Conservation (phyloP, 2,888 invertebrate genomes). For the Sarcophaga subvicina region DNA sequence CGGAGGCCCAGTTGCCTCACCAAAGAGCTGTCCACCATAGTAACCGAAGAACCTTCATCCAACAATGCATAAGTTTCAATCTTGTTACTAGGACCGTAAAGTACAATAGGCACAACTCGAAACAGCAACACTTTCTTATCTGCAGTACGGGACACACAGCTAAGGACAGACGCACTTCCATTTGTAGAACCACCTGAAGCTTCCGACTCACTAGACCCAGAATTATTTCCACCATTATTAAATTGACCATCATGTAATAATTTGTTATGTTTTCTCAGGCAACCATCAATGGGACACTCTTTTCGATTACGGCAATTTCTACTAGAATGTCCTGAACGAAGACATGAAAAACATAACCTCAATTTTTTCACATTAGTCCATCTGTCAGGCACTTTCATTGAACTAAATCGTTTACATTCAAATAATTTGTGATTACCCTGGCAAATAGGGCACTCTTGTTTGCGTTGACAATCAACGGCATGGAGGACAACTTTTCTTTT, state of each 20-base stretch:
- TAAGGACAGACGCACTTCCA: constrained; percentile 6
- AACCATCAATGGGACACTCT: neutral
- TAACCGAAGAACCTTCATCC: constrained; percentile 40
- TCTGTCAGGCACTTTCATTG: too few species aligned
- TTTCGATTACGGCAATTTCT: neutral
- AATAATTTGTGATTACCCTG: too few species aligned
- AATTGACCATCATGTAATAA: neutral
- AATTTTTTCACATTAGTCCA: too few species aligned
- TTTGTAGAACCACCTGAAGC: neutral
- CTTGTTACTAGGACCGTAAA: constrained; percentile 8
- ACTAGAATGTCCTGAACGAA: neutral
- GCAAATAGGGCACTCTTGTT: too few species aligned
- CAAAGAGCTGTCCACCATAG: constrained; percentile 9
- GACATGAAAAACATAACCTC: too few species aligned
- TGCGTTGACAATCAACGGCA: too few species aligned
- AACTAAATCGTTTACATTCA: too few species aligned
- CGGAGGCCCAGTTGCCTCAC: too few species aligned
- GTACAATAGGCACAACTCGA: neutral
- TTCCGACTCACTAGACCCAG: neutral
- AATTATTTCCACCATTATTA: constrained; percentile 4
- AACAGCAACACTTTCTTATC: too few species aligned
- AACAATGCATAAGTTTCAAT: constrained; percentile 28
- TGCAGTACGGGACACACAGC: too few species aligned
- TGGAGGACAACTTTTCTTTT: too few species aligned
- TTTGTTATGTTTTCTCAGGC: constrained; percentile 31